Base-by-base conservation (phyloP, 2,888 invertebrate species). In the Chloroclysta siterata region DNA sequence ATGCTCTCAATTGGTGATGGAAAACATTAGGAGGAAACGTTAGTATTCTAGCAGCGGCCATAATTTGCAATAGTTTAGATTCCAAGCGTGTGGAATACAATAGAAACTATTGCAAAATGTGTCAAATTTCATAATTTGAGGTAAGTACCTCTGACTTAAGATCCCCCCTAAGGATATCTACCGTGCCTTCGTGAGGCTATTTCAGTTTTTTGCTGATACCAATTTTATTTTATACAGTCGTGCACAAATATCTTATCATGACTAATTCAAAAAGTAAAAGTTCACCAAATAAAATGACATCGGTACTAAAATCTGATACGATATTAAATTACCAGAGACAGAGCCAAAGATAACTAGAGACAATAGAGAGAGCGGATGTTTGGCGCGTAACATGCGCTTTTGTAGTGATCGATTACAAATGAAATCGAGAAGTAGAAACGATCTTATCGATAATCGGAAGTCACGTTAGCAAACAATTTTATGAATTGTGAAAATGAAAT, bases 311-410 rank as follows among this genome's bases (percentile, higher is more conserved):
- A 74, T 72, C 74, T 72, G 73, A 77, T 80, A 78, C 63, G 78
- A 79, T 81, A 80, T 76, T 79, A 79, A 79, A 82, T 81, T 78
- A 78, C 70, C 84, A 80, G 84, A 85, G 84, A 84, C 83, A 76
- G 48, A 56, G 54, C 78, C 78, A 81, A 62, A 81, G 83, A 84
- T 85, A 81, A 79, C 74, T 75, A 70, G 81, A 82, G 67, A 89
- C 89, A 89, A 89, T 89, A 83, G 89, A 84, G 86, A 87, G 87
- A 88, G 88, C 75, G 68, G 42, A 60, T 70, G 66, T 70, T 72
- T 69, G 61, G 63, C 65, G 65, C 53, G 76, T 68, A 72, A 76
- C 74, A 57, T 72, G 69, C 77, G 62, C 55, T 58, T 41, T 50
- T 60, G 59, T 53, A 72, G 62, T 84, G 80, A 87, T 85, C 84